Percentiles rank a stretch among this genome's conserved stretches.
These are phyloP conservation scores for Aplysia californica DNA, from an alignment of 1,140 invertebrate species.

Conservation along the genomic window DNA sequence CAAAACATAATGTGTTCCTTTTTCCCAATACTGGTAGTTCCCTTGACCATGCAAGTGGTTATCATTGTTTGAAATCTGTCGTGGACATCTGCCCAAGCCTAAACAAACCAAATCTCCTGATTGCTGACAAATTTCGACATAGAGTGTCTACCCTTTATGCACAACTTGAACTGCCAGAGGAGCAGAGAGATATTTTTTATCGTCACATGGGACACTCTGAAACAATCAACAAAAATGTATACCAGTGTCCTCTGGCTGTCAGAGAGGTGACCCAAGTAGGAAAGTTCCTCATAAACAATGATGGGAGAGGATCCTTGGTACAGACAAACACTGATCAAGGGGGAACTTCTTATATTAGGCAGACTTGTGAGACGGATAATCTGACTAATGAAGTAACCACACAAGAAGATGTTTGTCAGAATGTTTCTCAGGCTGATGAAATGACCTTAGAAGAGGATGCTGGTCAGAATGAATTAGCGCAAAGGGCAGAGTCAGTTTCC, in stretches of 20 bases:
- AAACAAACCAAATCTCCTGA: conserved; percentile 13
- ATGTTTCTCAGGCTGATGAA: neutral
- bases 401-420: neutral
- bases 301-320: too few species aligned
- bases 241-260: conserved; percentile 32
- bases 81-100: neutral
- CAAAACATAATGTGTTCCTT: conserved; percentile 15
- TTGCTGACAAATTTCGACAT: conserved; percentile 36
- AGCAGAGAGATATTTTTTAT: conserved; percentile 31
- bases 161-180: conserved; percentile 22
- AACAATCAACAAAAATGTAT: conserved; percentile 35
- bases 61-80: neutral
- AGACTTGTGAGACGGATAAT: neutral
- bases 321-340: too few species aligned
- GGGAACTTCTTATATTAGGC: neutral
- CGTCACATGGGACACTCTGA: conserved; percentile 36
- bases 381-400: neutral
- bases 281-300: conserved; percentile 3
- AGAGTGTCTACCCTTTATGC: conserved; percentile 31
- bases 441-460: neutral
- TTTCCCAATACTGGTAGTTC: conserved; percentile 33
- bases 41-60: conserved; percentile 30
- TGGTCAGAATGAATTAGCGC: neutral
- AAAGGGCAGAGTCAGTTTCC: neutral
- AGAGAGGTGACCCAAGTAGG: conserved; percentile 31